These are phyloP conservation scores for Lydus trimaculatus DNA, from an alignment of 2,888 invertebrate genomes.

Conservation along the genomic window DNA sequence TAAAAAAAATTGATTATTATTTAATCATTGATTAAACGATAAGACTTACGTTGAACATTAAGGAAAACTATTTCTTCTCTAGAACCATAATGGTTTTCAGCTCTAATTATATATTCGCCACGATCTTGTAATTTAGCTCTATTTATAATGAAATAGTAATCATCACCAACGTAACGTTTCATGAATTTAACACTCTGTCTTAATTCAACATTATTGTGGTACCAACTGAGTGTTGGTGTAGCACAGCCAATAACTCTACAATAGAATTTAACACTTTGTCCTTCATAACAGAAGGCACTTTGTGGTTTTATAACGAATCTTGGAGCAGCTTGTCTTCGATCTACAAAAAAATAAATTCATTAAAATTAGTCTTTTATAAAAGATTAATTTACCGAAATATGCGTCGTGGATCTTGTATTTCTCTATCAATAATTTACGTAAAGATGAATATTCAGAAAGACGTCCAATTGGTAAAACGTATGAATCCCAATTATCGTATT, in stretches of 20 bases:
- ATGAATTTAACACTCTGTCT: slow-evolving; percentile 98
- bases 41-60: slow-evolving; percentile 91
- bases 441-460: slow-evolving; percentile 95
- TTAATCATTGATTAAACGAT: neutral
- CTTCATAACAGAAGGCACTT: slow-evolving; percentile 95
- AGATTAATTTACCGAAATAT: slow-evolving; percentile 74
- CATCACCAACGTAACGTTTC: slow-evolving; percentile 96
- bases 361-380: neutral
- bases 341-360: slow-evolving; percentile 60
- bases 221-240: slow-evolving; percentile 95
- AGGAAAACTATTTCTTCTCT: slow-evolving; percentile 96
- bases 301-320: slow-evolving; percentile 97
- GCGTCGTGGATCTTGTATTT: slow-evolving; percentile 97
- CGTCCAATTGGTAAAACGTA: slow-evolving; percentile 95
- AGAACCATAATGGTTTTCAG: slow-evolving; percentile 96
- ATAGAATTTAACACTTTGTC: slow-evolving; percentile 96
- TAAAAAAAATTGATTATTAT: slow-evolving; percentile 17
- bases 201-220: slow-evolving; percentile 89
- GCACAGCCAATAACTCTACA: slow-evolving; percentile 96
- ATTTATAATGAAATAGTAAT: slow-evolving; percentile 98
- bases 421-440: slow-evolving; percentile 93
- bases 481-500: slow-evolving; percentile 81
- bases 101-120: slow-evolving; percentile 96
- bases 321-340: slow-evolving; percentile 97
- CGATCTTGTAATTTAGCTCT: slow-evolving; percentile 94